Evolutionary conservation across 2,888 invertebrate genomes (phyloP).

Genomic region (Eulithis prunata): DNA sequence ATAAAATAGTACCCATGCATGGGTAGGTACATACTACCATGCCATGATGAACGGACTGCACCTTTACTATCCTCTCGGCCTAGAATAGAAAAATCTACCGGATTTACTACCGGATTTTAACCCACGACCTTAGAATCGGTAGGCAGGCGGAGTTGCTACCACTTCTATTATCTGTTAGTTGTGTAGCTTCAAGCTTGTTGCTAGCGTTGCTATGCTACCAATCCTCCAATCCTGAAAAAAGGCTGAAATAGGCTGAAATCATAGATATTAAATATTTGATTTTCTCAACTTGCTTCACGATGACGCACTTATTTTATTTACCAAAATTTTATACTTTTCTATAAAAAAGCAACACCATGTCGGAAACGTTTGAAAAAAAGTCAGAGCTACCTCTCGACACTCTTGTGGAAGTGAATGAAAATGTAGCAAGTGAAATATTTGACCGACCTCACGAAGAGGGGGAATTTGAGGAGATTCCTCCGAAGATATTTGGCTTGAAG

Average conservation of each 20-base stretch:
- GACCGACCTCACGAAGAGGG: constrained; percentile 63
- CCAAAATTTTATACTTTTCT: constrained; percentile 17
- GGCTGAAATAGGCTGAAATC: neutral
- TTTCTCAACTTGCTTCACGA: constrained; percentile 4
- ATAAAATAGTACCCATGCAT: too few relatives aligned
- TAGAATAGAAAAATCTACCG: too few relatives aligned
- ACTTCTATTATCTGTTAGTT: too few relatives aligned
- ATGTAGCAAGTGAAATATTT: constrained; percentile 58
- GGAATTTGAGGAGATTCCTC: constrained; percentile 64
- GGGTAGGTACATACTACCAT: too few relatives aligned
- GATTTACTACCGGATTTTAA: too few relatives aligned
- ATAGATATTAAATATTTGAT: too few relatives aligned
- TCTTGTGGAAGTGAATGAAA: constrained; percentile 74
- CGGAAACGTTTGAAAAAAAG: constrained; percentile 58
- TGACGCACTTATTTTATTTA: constrained; percentile 15
- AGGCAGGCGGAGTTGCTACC: too few relatives aligned
- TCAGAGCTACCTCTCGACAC: constrained; percentile 61
- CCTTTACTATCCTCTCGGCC: too few relatives aligned
- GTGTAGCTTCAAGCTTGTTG: neutral
- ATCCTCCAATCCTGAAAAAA: constrained; percentile 21
- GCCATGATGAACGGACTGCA: too few relatives aligned
- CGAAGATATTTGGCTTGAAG: constrained; percentile 68
- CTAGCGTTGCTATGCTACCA: constrained; percentile 25
- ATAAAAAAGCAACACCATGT: constrained; percentile 37
- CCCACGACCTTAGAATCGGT: too few relatives aligned